Conservation (phyloP, 2,888 invertebrate genomes). For the Aleiodes leptofemur region DNA sequence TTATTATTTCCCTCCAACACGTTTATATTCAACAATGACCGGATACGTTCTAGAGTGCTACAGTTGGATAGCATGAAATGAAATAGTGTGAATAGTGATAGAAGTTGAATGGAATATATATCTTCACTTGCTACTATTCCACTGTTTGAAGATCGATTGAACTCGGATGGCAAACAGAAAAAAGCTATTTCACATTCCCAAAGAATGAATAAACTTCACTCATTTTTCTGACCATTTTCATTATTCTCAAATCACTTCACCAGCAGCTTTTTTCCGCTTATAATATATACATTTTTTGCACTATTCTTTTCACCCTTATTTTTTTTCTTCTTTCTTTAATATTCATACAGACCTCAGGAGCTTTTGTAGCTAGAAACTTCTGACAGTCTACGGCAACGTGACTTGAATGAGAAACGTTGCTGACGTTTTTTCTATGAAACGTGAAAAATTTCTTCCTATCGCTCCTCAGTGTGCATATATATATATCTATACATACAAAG, state of each 20-base stretch:
- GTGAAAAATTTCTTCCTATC: constrained; percentile 7
- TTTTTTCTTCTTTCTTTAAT: background rate
- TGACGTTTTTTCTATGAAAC: constrained; percentile 3
- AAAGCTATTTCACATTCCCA: background rate
- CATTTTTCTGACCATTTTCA: no score
- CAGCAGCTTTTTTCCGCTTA: no score
- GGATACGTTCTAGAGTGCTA: constrained; percentile 15
- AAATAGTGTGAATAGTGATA: constrained; percentile 23
- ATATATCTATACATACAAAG: background rate
- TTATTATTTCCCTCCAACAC: constrained; percentile 5
- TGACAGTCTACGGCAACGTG: constrained; percentile 8
- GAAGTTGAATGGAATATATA: constrained; percentile 18
- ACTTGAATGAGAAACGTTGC: constrained; percentile 15
- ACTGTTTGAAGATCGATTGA: background rate
- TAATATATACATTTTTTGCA: no score
- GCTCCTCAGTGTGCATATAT: background rate
- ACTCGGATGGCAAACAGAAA: background rate
- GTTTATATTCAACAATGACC: constrained; percentile 22
- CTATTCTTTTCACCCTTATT: no score
- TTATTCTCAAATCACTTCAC: no score
- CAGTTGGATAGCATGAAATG: constrained; percentile 24
- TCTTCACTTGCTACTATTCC: background rate
- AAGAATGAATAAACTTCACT: no score
- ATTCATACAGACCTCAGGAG: constrained; percentile 8
- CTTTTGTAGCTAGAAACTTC: background rate